Evolutionary conservation across 2,113 vertebrate genomes (phyloP), one percentile per base, ranked within the genome.

Genomic region (Etheostoma cragini): DNA sequence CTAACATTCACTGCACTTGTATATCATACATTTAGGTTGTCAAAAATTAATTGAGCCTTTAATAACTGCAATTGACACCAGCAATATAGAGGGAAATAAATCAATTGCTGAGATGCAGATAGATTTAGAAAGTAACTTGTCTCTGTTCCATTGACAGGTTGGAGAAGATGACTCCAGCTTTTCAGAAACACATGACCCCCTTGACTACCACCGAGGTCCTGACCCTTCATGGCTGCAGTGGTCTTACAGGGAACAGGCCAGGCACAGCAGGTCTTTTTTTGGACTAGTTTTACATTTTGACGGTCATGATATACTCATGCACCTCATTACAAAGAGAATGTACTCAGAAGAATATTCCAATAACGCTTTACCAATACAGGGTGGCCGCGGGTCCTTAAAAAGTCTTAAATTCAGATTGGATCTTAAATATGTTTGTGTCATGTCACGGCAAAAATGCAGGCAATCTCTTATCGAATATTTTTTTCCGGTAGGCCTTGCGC

Each of bases 101-200:
- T 12, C 8, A 4, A 5, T 8, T 35, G 17, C 52, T 42, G 14
- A 33, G 10, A 4, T 60, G 33, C 46, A 67, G 47, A 16, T 26
- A 38, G 13, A 56, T 54, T 17, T 5, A 50, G 30, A n/a, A 21
- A 22, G 15, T 46, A 2, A 50, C 7, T 3, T 4, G 2, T 50
- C 24, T 38, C 21, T 72, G 50, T 56, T 78, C 4, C n/a, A 13
- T 19, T 53, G 35, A 19, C 35, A 89, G 88, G 72, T 24, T 67
- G 70, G 17, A 26, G 67, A 79, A 3, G 77, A 58, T 0, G 30
- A 69, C 49, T 79, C 82, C 21, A 61, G 66, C 49, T 82, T 74
- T 35, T 87, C 84, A 64, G 80, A 83, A 56, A 73, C 75, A 46
- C 57, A 83, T 0, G 64, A 87, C 21, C 61, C 76, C 47, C 35